These are phyloP conservation scores for Rhinella marina DNA, from an alignment of 2,797 vertebrate genomes.

Conservation along the genomic window DNA sequence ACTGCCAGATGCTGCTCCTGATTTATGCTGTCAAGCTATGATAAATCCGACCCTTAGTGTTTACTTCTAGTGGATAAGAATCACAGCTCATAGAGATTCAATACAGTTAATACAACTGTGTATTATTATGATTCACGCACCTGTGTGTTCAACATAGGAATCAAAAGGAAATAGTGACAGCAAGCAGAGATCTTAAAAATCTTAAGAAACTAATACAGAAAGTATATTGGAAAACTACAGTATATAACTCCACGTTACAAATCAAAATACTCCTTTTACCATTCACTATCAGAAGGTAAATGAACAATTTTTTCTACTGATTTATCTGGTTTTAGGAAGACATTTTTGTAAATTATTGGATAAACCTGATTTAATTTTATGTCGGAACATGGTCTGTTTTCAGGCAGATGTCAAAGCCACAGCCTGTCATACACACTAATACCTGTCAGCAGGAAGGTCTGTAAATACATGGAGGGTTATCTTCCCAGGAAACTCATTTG, in stretches of 20 bases:
- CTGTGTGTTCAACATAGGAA: no score
- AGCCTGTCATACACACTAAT: slow-evolving; percentile 25
- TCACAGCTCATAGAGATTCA: no score
- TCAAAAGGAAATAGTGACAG: no score
- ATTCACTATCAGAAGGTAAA: not conserved
- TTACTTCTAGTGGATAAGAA: no score
- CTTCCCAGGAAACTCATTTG: slow-evolving; percentile 36
- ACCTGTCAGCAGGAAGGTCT: slow-evolving; percentile 34
- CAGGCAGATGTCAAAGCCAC: not conserved
- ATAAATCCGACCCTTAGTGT: no score
- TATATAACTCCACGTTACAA: no score
- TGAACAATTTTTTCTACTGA: not conserved
- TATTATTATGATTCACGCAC: no score
- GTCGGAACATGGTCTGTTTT: not conserved
- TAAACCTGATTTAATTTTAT: not conserved
- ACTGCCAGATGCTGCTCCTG: no score
- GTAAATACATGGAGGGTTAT: slow-evolving; percentile 12
- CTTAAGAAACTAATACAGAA: not conserved
- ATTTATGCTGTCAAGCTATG: no score
- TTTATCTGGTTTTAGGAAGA: not conserved
- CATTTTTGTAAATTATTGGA: not conserved
- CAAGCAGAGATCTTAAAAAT: not conserved
- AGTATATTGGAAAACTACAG: not conserved
- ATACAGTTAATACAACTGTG: no score
- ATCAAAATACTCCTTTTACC: not conserved